Conservation (phyloP, 30 jellyfish, hydroid and myxozoan genomes). For the Chironex yamaguchii region DNA sequence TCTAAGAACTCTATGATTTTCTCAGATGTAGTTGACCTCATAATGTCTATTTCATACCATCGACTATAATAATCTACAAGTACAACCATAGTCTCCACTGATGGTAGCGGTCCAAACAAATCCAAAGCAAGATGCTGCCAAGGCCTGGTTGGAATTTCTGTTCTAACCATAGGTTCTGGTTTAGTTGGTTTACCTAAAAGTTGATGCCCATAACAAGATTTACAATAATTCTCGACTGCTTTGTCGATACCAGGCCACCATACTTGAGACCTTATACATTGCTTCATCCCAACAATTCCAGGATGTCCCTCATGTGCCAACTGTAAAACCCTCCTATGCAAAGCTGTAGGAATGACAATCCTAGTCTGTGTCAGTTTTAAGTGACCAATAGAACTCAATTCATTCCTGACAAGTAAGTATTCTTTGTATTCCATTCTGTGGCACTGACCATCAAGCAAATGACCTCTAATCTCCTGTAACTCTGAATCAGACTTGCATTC, state of each 20-base stretch:
- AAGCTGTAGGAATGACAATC: constrained; percentile 10
- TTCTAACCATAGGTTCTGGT: constrained; percentile 43
- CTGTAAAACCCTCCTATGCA: constrained; percentile 24
- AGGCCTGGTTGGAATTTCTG: constrained; percentile 65
- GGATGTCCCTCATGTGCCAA: constrained; percentile 69
- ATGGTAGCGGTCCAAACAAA: constrained; percentile 68
- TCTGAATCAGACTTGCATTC: constrained; percentile 43
- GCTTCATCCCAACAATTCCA: constrained; percentile 55
- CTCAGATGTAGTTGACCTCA: constrained; percentile 56
- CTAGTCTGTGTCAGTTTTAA: constrained; percentile 54
- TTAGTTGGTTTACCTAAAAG: constrained; percentile 47
- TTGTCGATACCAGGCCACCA: constrained; percentile 70
- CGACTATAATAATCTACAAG: constrained; percentile 23
- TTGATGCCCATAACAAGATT: constrained; percentile 50
- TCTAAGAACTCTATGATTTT: constrained; percentile 38
- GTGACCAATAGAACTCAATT: constrained; percentile 35
- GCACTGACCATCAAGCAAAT: constrained; percentile 9
- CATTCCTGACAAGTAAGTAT: constrained; percentile 1
- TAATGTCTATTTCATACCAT: constrained; percentile 40
- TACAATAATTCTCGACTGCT: constrained; percentile 48
- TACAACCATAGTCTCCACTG: constrained; percentile 23
- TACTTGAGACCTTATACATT: constrained; percentile 46
- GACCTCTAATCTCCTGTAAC: constrained; percentile 1
- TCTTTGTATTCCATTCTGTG: constrained; percentile 18
- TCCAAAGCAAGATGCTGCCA: constrained; percentile 54